phyloP scores from a whole-genome alignment of 2,797 vertebrate species.

The Rhinichthys osculus region DNA sequence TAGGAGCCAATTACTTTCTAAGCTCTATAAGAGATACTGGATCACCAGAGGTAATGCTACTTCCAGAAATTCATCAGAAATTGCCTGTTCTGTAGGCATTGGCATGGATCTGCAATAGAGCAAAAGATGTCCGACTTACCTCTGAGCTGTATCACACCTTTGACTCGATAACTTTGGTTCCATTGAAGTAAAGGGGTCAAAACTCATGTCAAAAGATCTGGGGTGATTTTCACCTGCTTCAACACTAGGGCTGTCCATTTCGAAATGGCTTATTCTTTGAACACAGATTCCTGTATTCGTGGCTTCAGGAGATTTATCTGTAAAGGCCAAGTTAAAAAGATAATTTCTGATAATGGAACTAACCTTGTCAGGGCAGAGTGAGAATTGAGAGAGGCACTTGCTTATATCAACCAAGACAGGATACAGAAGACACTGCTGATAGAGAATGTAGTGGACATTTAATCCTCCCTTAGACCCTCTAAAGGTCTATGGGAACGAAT shows the following conservation, averaged over 20 bases:
- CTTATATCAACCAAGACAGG: constrained; percentile 7
- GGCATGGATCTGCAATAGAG: not conserved
- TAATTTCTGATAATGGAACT: constrained; percentile 29
- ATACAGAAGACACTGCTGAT: not conserved
- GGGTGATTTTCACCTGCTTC: constrained; percentile 6
- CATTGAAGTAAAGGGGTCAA: constrained; percentile 12
- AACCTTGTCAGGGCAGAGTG: constrained; percentile 22
- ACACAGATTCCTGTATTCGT: constrained; percentile 17
- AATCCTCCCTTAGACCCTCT: not conserved
- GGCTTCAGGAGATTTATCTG: constrained; percentile 22
- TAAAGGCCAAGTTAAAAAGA: constrained; percentile 16
- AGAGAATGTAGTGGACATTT: constrained; percentile 10
- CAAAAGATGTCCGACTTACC: constrained; percentile 8
- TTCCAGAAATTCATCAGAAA: not conserved
- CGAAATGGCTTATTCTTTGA: not conserved
- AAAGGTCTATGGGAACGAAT: constrained; percentile 26
- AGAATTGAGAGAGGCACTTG: constrained; percentile 17
- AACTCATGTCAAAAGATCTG: constrained; percentile 21
- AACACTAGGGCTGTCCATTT: not conserved
- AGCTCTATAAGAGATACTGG: not conserved
- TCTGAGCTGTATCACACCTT: not conserved
- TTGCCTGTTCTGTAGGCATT: not conserved
- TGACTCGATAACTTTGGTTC: constrained; percentile 16
- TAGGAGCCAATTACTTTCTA: not conserved
- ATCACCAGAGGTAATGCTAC: no score